Percentiles rank a stretch among this genome's conserved stretches.
These are phyloP conservation scores for Caenorhabditis sp. DNA, from an alignment of 2,888 invertebrate genomes.

Conservation along the genomic window DNA sequence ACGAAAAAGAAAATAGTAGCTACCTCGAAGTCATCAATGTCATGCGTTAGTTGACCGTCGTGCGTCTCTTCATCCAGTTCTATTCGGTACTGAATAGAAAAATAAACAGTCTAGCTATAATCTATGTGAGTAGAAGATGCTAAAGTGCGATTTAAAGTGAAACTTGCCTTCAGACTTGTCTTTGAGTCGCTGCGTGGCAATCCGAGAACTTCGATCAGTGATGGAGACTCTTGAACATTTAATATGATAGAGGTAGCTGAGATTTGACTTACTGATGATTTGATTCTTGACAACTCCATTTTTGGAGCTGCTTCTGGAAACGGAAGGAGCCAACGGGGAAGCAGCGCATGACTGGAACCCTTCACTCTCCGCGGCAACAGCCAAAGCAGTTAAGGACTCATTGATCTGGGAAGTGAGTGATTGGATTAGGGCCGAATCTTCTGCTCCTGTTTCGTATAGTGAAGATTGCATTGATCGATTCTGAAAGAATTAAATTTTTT, in stretches of 20 bases:
- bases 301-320: conserved; percentile 65
- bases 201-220: conserved; percentile 71
- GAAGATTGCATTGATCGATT: conserved; percentile 65
- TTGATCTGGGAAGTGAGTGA: conserved; percentile 55
- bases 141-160: neutral
- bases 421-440: conserved; percentile 51
- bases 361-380: conserved; percentile 56
- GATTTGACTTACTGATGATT: conserved; percentile 59
- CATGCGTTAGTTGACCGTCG: conserved; percentile 51
- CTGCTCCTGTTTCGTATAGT: conserved; percentile 59
- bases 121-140: conserved; percentile 35
- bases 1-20: conserved; percentile 10
- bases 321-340: conserved; percentile 60
- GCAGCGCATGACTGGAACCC: conserved; percentile 65
- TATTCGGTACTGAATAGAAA: conserved; percentile 47
- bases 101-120: conserved; percentile 37
- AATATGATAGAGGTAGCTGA: neutral
- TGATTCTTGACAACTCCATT: conserved; percentile 67
- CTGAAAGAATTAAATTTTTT: conserved; percentile 3
- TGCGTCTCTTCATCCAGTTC: conserved; percentile 42
- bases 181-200: conserved; percentile 66
- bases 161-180: conserved; percentile 57
- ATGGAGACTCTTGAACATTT: conserved; percentile 65
- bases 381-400: conserved; percentile 45
- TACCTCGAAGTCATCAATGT: conserved; percentile 52